A percentile compares a stretch with the other conserved stretches of the same genome.
phyloP scores from a whole-genome alignment of 64 coral and sea anemone species.

The Pachyseris speciosa region DNA sequence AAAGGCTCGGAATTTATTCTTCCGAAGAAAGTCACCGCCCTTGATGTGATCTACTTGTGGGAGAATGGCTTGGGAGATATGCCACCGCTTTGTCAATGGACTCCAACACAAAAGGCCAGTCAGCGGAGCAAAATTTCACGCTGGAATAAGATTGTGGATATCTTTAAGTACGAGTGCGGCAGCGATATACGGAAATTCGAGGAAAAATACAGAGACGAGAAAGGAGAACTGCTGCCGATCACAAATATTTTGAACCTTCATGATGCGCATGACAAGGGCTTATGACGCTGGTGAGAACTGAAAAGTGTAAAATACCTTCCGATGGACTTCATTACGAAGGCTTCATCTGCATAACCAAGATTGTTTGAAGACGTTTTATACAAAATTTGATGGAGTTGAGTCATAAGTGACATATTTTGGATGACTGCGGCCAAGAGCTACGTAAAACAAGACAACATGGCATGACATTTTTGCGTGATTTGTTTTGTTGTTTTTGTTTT shows the following conservation, averaged over 20 bases:
- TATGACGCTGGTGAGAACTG: background rate
- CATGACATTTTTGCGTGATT: too few relatives aligned
- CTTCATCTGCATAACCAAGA: background rate
- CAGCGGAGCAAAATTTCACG: constrained; percentile 95
- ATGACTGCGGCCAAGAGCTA: too few relatives aligned
- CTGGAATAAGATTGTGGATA: constrained; percentile 97
- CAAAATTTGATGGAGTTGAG: too few relatives aligned
- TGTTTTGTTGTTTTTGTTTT: too few relatives aligned
- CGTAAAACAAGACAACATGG: too few relatives aligned
- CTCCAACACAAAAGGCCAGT: constrained; percentile 77
- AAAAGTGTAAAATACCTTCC: too few relatives aligned
- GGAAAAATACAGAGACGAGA: constrained; percentile 94
- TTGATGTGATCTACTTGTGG: constrained; percentile 95
- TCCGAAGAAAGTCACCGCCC: constrained; percentile 86
- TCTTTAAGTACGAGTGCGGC: constrained; percentile 93
- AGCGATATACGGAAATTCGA: constrained; percentile 89
- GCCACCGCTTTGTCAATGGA: constrained; percentile 91
- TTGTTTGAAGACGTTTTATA: too few relatives aligned
- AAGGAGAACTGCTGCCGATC: constrained; percentile 88
- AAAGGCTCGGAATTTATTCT: constrained; percentile 79
- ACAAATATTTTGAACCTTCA: constrained; percentile 93
- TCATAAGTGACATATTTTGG: too few relatives aligned
- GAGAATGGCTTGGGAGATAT: constrained; percentile 93
- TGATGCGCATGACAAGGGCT: constrained; percentile 74
- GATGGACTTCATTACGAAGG: background rate